Base-by-base conservation (phyloP, 2,113 vertebrate genomes). In the Leptobrachium leishanense region DNA sequence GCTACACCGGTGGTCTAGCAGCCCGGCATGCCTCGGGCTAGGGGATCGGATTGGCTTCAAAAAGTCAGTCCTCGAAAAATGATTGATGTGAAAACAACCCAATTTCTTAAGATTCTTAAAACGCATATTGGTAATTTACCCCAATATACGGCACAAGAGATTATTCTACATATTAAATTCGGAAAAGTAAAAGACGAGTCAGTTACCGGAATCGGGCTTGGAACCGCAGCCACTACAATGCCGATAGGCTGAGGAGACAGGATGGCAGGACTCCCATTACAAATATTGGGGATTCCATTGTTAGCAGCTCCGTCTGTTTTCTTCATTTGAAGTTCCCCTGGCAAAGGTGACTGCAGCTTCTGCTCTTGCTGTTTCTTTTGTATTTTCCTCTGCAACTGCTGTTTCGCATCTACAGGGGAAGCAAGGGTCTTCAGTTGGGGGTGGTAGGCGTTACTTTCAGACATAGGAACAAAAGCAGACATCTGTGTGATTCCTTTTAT, bases 361-460 rank as follows among this genome's bases (percentile, higher is more conserved):
- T 98, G 96, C 83, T 99, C 98, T 72, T 99, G 98, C 83, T 99
- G 97, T 86, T 97, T 99, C 89, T 96, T 98, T 88, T 99, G 97
- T 85, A 99, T 98, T 88, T 99, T 99, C 65, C 96, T 94, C 85
- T 99, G 98, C 81, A 99, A 93, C 82, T 99, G 98, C 88, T 99
- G 98, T 86, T 99, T 99, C 74, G 98, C 98, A 82, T 99, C 97
- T 9, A 98, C 86, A 12, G 96, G 96, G 7, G 96, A 97, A 6
- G 94, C 90, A 88, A 99, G 85, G 53, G 94, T 95, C 82, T 95
- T 94, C 76, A 91, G 90, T 84, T 99, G 97, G 0, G 96, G 95
- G 89, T 98, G 97, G 89, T 97, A 98, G 69, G 95, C 92, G 85
- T 95, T 93, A 87, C 94, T 92, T 88, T 99, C 96, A 54, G 95